These are phyloP conservation scores for Calliphora vomitoria DNA, from an alignment of 2,888 invertebrate genomes.

Conservation along the genomic window DNA sequence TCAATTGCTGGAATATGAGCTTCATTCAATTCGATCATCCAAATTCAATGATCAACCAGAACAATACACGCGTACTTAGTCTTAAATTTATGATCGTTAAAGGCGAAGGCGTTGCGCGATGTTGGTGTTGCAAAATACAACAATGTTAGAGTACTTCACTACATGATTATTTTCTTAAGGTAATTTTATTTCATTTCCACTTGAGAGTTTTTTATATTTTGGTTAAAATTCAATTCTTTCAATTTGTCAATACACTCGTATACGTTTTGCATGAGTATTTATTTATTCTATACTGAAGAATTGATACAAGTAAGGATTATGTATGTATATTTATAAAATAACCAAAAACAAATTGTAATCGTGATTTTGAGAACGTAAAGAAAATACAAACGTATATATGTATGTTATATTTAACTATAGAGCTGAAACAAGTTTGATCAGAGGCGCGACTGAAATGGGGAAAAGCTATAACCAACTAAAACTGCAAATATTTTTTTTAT, in stretches of 20 bases:
- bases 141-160: slow-evolving; percentile 50
- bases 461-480: not conserved
- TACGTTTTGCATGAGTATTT: slow-evolving; percentile 25
- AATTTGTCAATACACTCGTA: slow-evolving; percentile 51
- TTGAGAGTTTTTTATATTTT: not conserved
- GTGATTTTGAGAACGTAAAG: slow-evolving; percentile 52
- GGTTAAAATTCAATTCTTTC: slow-evolving; percentile 63
- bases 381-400: not conserved
- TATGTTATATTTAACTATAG: not conserved
- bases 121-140: slow-evolving; percentile 63
- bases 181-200: slow-evolving; percentile 60
- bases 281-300: slow-evolving; percentile 41
- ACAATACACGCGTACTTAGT: slow-evolving; percentile 74
- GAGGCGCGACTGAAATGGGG: not conserved
- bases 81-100: slow-evolving; percentile 75
- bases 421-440: not conserved
- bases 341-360: slow-evolving; percentile 58
- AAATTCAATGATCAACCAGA: slow-evolving; percentile 28
- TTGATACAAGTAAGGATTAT: slow-evolving; percentile 59
- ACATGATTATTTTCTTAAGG: slow-evolving; percentile 59
- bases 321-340: slow-evolving; percentile 14
- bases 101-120: slow-evolving; percentile 70
- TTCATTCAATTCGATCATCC: slow-evolving; percentile 47
- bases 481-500: not conserved
- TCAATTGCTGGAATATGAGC: slow-evolving; percentile 14